A percentile compares a stretch with the other conserved stretches of the same genome.
These are phyloP conservation scores for Diachasmimorpha longicaudata DNA, from an alignment of 1,140 invertebrate species.

Conservation along the genomic window DNA sequence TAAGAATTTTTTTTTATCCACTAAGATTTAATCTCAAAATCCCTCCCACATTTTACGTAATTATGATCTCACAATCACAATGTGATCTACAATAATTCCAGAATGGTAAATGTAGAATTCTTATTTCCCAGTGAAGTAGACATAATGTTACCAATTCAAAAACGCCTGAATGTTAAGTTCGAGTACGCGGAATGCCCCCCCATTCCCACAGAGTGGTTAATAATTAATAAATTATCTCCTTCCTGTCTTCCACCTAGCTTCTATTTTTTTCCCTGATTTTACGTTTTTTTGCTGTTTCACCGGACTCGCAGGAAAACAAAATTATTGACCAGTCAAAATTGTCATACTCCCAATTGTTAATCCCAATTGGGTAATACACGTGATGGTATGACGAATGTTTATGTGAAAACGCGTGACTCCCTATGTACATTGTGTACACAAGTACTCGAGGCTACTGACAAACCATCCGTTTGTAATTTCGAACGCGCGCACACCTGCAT, in stretches of 20 bases:
- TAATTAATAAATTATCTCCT: conserved; percentile 1
- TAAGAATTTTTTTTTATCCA: background rate
- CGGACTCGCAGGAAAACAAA: background rate
- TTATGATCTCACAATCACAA: background rate
- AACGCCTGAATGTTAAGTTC: background rate
- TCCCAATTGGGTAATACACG: background rate
- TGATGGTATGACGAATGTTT: background rate
- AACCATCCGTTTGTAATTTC: background rate
- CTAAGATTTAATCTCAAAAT: background rate
- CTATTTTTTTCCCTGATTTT: background rate
- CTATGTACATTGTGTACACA: background rate
- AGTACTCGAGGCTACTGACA: background rate
- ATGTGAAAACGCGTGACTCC: background rate
- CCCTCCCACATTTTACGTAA: background rate
- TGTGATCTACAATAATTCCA: too few relatives aligned
- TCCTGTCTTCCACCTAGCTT: background rate
- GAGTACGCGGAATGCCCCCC: background rate
- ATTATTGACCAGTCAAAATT: background rate
- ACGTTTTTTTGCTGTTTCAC: background rate
- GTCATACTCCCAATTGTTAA: background rate
- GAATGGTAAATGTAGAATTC: background rate
- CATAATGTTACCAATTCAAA: background rate
- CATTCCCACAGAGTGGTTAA: background rate
- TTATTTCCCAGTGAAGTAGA: background rate
- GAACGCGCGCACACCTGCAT: background rate